Evolutionary conservation across 2,888 invertebrate genomes (phyloP), one percentile per base, ranked within the genome.

Genomic region (Metopia argyrocephala): DNA sequence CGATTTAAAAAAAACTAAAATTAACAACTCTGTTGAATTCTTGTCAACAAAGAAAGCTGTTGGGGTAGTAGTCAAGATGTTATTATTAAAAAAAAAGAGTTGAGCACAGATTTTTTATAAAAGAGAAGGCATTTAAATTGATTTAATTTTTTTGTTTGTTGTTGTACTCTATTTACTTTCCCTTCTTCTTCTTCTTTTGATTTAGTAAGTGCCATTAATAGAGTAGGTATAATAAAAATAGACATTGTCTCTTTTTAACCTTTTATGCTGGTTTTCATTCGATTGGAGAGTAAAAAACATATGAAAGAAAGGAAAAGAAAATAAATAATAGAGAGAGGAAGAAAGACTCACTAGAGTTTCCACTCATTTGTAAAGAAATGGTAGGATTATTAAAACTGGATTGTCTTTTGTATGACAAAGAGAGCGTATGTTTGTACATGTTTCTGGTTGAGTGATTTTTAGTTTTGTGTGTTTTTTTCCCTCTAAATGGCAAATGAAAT

Each of bases 1-100:
- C n/a, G n/a, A n/a, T n/a, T n/a, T n/a, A n/a, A n/a, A n/a, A n/a
- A n/a, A n/a, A n/a, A n/a, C n/a, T n/a, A n/a, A n/a, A 3, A 20
- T 71, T 71, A 27, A 20, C 66, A 68, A 45, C 52, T 20, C 50
- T 45, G 27, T 9, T 20, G 7, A 15, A 12, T 15, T 48, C 21
- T 45, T 61, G 27, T 25, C 45, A 38, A 4, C 3, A 7, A 9
- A 12, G 3, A 3, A 38, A 12, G 38, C 7, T 64, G 25, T 9
- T 48, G 45, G 71, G 74, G 27, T 61, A 52, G 66, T 78, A 83
- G 86, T 78, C n/a, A n/a, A n/a, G n/a, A n/a, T 78, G 59, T 1
- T 15, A 38, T 38, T 38, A 38, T 83, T 86, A 80, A 84, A 52
- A 31, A 70, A 57, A 48, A 27, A 57, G 59, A n/a, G n/a, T n/a